phyloP scores from a whole-genome alignment of 2,797 vertebrate species.

The Sebastes reedi region DNA sequence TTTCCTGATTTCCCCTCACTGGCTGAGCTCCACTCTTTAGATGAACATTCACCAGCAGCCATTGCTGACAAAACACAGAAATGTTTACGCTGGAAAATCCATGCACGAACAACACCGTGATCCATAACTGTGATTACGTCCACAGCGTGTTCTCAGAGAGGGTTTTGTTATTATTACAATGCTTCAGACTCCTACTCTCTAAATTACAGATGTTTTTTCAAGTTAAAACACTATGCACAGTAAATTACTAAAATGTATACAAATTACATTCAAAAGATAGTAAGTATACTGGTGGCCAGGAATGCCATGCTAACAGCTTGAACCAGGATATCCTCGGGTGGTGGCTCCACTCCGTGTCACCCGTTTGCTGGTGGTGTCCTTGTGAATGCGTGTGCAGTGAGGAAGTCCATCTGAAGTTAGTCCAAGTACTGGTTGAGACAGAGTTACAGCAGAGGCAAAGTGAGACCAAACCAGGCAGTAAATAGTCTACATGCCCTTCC shows the following conservation, averaged over 20 bases:
- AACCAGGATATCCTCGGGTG: constrained; percentile 30
- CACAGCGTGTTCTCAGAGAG: constrained; percentile 1
- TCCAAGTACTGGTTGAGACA: neutral
- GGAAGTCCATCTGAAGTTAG: constrained; percentile 6
- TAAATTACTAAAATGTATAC: neutral
- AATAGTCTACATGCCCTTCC: constrained; percentile 6
- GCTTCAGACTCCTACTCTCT: constrained; percentile 1
- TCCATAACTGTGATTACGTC: constrained; percentile 46
- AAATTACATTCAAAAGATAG: neutral
- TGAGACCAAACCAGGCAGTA: constrained; percentile 2
- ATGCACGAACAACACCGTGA: constrained; percentile 40
- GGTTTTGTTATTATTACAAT: constrained; percentile 28
- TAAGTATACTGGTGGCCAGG: neutral
- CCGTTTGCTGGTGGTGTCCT: neutral
- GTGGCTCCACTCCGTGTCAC: constrained; percentile 5
- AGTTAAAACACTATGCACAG: neutral
- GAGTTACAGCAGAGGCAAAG: constrained; percentile 1
- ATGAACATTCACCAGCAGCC: constrained; percentile 11
- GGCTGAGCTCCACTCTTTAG: neutral
- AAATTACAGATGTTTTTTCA: constrained; percentile 11
- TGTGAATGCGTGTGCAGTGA: neutral
- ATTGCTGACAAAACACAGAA: constrained; percentile 51
- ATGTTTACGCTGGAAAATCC: constrained; percentile 54
- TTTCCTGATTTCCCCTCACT: constrained; percentile 23
- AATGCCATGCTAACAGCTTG: constrained; percentile 10